Evolutionary conservation across 30 jellyfish, hydroid and myxozoan genomes (phyloP).

Genomic region (Cassiopea andromeda): DNA sequence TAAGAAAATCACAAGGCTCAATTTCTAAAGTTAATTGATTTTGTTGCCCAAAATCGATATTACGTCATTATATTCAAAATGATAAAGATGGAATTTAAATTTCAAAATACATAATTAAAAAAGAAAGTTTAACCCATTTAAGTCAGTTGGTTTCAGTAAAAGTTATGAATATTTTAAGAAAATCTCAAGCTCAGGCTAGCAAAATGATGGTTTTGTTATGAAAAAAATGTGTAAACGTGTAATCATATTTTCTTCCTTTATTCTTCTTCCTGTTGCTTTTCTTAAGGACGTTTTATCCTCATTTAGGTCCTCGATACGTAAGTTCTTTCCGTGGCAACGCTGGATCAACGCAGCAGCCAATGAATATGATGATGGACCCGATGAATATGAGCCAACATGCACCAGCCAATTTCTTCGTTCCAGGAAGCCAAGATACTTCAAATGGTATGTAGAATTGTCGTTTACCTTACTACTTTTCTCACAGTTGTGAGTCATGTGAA

Average conservation of each 20-base stretch:
- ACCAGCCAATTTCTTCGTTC: constrained; percentile 70
- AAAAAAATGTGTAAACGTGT: too few species aligned
- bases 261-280: neutral
- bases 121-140: too few species aligned
- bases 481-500: neutral
- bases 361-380: constrained; percentile 52
- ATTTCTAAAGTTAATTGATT: too few species aligned
- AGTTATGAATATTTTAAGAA: too few species aligned
- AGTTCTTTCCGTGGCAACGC: constrained; percentile 50
- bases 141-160: too few species aligned
- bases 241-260: neutral
- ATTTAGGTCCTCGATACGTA: constrained; percentile 68
- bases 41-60: too few species aligned
- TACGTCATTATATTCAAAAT: too few species aligned
- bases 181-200: too few species aligned
- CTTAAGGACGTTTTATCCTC: neutral
- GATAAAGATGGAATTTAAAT: too few species aligned
- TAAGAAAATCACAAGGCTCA: too few species aligned
- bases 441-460: neutral
- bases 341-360: constrained; percentile 26
- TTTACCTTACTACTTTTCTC: neutral
- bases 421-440: neutral
- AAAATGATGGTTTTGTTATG: too few species aligned
- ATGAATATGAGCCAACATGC: constrained; percentile 49
- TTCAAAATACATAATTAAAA: too few species aligned